Base-by-base conservation (phyloP, 64 coral and sea anemone genomes). In the Anthopleura sola region DNA sequence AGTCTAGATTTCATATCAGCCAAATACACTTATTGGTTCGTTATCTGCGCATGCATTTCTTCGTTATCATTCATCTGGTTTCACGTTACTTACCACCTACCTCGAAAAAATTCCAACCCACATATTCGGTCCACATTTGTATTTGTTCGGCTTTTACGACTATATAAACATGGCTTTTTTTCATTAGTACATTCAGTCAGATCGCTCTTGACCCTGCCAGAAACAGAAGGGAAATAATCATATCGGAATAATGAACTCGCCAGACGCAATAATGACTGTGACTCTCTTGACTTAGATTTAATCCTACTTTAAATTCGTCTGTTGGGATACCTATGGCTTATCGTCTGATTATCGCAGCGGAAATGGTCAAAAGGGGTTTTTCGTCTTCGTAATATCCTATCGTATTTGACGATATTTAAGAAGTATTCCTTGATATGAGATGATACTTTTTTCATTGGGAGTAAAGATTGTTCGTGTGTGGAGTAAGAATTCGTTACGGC, bases 271-370 rank as follows among this genome's bases (percentile, higher is more conserved):
- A 71, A 34, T 15, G 23, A 29, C 6, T 15, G 14, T 14, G 10
- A 15, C 26, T 32, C 66, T 69, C 66, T 71, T 71, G 66, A 71
- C 66, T 71, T 71, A 14, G 29, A 4, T 2, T 32, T 71, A 71
- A 71, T 71, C 66, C 66, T 71, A 71, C 66, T 71, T 17, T 31
- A 34, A 14, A 71, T 71, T 31, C 66, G n/a, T 34, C 66, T 32
- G 66, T 31, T 71, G 66, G 66, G 66, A 71, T 71, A 28, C 66
- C 66, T 71, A n/a, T 71, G 66, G 66, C 29, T 71, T 71, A 71
- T 71, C 60, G 21, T 66, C 26, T 34, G 66, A 71, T 71, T n/a
- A 71, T 71, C 66, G 26, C 62, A 29, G 23, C 62, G 66, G 66
- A 71, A 71, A 71, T 71, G 66, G n/a, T 29, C 60, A n/a, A 66